Base-by-base conservation (phyloP, 2,113 vertebrate genomes). In the Picathartes gymnocephalus region DNA sequence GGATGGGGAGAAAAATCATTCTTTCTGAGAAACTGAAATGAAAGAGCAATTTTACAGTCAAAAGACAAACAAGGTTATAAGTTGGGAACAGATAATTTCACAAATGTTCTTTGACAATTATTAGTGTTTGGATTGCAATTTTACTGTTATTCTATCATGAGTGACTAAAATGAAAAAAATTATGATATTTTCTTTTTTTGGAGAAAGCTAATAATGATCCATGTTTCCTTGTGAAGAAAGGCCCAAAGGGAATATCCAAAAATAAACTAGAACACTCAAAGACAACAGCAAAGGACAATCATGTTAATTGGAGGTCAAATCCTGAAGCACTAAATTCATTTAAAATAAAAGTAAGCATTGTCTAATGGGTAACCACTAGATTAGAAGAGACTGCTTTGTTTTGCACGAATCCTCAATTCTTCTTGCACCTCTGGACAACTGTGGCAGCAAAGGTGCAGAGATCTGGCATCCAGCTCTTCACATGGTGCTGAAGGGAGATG, bases 301-400 rank as follows among this genome's bases (percentile, higher is more conserved):
- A 81, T 78, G 88, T 95, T 97, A 97, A 96, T 96, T 96, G 45
- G 72, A 95, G 94, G 93, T 94, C 90, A 93, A 77, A 79, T 88
- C 90, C 68, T 93, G 76, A 86, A 95, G 70, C 81, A 91, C 53
- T 93, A 64, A 69, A 83, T 93, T 95, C 2, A 81, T 94, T 17
- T 6, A 16, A n/a, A 51, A 10, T 62, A 91, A 64, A 35, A 15
- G 10, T 40, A 71, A 76, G n/a, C n/a, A 65, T 44, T 94, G 48
- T 33, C 65, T 93, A 64, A 25, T 64, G 48, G 25, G 10, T 71
- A 87, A 72, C 35, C 48, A 79, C 35, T 48, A 45, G 23, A 73
- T 90, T 73, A 50, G 39, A 73, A 73, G 50, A 7, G 15, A 65
- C 6, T 11, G 2, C 10, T 82, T 90, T 76, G 31, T 80, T 93